Percentiles rank a stretch among this genome's conserved stretches.
These are phyloP conservation scores for Oryzaephilus surinamensis DNA, from an alignment of 1,140 invertebrate genomes.

Conservation along the genomic window DNA sequence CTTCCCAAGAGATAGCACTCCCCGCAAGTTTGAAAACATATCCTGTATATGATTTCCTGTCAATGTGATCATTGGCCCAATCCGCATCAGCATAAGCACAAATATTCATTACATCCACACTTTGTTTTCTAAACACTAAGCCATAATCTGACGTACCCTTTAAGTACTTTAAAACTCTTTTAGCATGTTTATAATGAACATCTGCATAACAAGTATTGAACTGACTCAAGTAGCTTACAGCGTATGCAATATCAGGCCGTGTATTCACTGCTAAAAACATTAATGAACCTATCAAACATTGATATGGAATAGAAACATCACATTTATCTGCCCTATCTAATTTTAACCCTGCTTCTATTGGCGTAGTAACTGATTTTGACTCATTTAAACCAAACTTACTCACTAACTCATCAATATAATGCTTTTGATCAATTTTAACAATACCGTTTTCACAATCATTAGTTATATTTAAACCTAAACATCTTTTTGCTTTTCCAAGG, in stretches of 20 bases:
- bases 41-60: slow-evolving; percentile 27
- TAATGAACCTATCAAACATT: slow-evolving; percentile 36
- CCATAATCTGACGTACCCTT: slow-evolving; percentile 27
- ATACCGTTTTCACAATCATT: no score
- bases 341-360: neutral
- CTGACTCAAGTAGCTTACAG: slow-evolving; percentile 33
- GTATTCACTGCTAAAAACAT: slow-evolving; percentile 37
- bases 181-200: slow-evolving; percentile 32
- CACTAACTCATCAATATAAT: slow-evolving; percentile 7
- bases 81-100: slow-evolving; percentile 24
- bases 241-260: slow-evolving; percentile 39
- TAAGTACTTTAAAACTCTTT: slow-evolving; percentile 37
- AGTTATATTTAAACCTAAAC: no score
- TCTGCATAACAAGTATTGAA: slow-evolving; percentile 27
- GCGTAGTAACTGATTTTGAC: neutral
- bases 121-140: neutral
- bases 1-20: slow-evolving; percentile 24
- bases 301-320: neutral
- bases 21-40: slow-evolving; percentile 23
- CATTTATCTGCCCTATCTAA: neutral
- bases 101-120: slow-evolving; percentile 13
- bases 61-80: slow-evolving; percentile 11
- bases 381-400: slow-evolving; percentile 5
- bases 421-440: no score
- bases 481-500: no score